Evolutionary conservation across 2,888 invertebrate genomes (phyloP).

Genomic region (Patella caerulea): DNA sequence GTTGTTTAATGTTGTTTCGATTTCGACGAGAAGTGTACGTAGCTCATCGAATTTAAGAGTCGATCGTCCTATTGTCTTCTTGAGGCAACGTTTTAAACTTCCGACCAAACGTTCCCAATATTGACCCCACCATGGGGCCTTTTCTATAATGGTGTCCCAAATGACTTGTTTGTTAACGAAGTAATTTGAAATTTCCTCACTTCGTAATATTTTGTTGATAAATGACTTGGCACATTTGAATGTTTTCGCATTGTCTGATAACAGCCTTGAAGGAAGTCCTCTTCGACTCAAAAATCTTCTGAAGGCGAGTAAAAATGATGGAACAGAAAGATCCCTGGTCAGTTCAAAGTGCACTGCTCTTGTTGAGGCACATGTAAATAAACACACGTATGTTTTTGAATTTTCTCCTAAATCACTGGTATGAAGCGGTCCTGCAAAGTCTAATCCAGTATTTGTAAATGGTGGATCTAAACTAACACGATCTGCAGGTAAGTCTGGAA

Average conservation of each 20-base stretch:
- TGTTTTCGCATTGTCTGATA: neutral
- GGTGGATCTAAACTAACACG: neutral
- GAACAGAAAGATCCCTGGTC: neutral
- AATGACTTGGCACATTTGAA: neutral
- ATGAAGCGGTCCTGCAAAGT: neutral
- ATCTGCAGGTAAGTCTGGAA: neutral
- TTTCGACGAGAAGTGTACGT: neutral
- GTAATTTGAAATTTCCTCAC: slow-evolving; percentile 2
- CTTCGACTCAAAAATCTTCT: slow-evolving; percentile 1
- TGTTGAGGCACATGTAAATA: slow-evolving; percentile 1
- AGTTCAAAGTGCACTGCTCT: neutral
- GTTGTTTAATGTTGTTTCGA: neutral
- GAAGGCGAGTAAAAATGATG: neutral
- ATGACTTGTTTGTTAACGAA: neutral
- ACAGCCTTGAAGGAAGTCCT: neutral
- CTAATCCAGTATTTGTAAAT: slow-evolving; percentile 2
- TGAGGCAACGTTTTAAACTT: neutral
- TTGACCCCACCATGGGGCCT: neutral
- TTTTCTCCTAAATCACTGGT: neutral
- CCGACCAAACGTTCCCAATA: slow-evolving; percentile 1
- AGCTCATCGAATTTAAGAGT: neutral
- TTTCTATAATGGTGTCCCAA: neutral
- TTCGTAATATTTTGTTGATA: neutral
- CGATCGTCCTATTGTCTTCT: neutral
- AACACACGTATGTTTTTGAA: neutral